These are phyloP conservation scores for Bolborhynchus lineola DNA, from an alignment of 2,113 vertebrate species.

Conservation along the genomic window DNA sequence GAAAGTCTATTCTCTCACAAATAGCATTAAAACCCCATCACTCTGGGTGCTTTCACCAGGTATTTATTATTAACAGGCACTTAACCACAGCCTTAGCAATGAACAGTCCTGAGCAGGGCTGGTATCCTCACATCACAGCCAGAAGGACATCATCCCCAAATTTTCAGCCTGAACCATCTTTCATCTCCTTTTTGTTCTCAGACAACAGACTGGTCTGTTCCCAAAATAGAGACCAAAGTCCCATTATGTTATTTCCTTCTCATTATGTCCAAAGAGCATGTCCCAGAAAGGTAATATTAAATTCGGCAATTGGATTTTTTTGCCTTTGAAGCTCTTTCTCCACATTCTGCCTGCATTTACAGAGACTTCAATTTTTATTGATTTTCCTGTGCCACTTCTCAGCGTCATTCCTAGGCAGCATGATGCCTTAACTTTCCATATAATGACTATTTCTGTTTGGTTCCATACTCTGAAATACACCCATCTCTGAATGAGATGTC, in stretches of 20 bases:
- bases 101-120: not conserved
- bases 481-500: constrained; percentile 5
- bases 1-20: not conserved
- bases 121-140: not conserved
- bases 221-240: not conserved
- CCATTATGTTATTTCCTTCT: not conserved
- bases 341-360: not conserved
- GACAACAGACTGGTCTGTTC: not conserved
- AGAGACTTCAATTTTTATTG: constrained; percentile 27
- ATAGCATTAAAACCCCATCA: not conserved
- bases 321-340: constrained; percentile 6
- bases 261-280: not conserved
- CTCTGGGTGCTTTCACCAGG: not conserved
- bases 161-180: not conserved
- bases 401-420: constrained; percentile 13
- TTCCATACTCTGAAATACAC: constrained; percentile 12
- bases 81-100: not conserved
- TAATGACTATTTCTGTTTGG: constrained; percentile 48
- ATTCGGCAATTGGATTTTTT: not conserved
- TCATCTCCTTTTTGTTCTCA: not conserved
- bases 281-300: not conserved
- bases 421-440: constrained; percentile 47
- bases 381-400: constrained; percentile 28
- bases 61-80: not conserved
- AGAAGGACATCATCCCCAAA: not conserved